Percentiles rank a stretch among this genome's conserved stretches.
Conservation (phyloP, 2,888 invertebrate species). For the Pseudococcus jackbeardsleyi region DNA sequence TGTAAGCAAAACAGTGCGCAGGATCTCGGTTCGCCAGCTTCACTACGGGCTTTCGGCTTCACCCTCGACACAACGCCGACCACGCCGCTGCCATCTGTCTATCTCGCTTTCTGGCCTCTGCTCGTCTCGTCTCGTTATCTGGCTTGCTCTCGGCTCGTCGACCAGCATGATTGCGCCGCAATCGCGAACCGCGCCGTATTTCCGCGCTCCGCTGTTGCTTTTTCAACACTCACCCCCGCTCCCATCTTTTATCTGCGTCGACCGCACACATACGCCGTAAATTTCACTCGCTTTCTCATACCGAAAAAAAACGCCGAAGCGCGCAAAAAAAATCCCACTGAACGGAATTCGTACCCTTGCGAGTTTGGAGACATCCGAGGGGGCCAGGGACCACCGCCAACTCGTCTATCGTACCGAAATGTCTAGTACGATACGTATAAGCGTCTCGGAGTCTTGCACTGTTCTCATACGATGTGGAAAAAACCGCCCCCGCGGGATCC, state of each 20-base stretch:
- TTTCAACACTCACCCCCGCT: not conserved
- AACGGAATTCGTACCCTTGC: not conserved
- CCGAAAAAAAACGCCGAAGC: not conserved
- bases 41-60: not conserved
- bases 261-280: not conserved
- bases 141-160: not conserved
- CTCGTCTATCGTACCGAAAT: not conserved
- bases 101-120: not conserved
- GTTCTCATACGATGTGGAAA: too few species aligned
- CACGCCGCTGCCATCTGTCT: not conserved
- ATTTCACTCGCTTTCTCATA: not conserved
- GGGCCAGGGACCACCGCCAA: not conserved
- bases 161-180: not conserved
- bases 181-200: not conserved
- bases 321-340: slow-evolving; percentile 10
- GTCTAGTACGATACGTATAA: not conserved
- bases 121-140: not conserved
- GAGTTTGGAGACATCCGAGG: not conserved
- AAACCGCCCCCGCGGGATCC: not conserved
- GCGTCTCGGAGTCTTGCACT: not conserved
- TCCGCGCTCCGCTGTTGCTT: not conserved
- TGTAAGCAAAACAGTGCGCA: slow-evolving; percentile 43
- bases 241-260: not conserved
- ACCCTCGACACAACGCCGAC: not conserved
- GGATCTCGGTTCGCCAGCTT: slow-evolving; percentile 37